Base-by-base conservation (phyloP, 2,888 invertebrate species). In the Parasteatoda lunata region DNA sequence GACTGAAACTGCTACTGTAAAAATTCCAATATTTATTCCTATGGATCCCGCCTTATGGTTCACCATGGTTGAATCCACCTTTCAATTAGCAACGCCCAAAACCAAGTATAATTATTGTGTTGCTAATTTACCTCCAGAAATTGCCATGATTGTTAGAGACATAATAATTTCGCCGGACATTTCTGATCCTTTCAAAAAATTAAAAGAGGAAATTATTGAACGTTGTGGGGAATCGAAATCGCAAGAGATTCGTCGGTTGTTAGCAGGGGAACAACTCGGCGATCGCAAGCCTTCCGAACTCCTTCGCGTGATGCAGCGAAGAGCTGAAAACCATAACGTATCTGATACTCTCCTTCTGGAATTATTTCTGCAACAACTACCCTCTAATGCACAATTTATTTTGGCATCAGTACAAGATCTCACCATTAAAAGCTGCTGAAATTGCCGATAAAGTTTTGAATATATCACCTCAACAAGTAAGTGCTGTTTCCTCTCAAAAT, bases 31-130 rank as follows among this genome's bases (percentile, higher is more conserved):
- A 9, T 54, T 9, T 11, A 54, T 9, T 54, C 11, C 54, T 9
- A 9, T 3, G 54, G 54, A 54, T 54, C 54, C 54, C 7, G 8
- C 7, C 7, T 54, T 54, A 54, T 54, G 54, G 54, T 11, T 54
- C 54, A 54, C 8, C 8, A 54, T 54, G 54, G 7, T 7, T 11
- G 73, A 73, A 5, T 51, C 66, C 3, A 72, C 80, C 5, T 72
- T 72, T 11, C 30, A 49, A 51, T 45, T 54, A 9, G 54, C 54
- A 7, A 54, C 54, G 11, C 54, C 54, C 8, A 54, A 7, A 51
- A 79, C 84, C 4, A 66, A 72, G 48, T 84, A 59, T 13, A 70
- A 77, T 30, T 51, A 59, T 51, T 7, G 7, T 7, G 54, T 54
- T 54, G 54, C 54, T 7, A 7, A 54, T 11, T 11, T 54, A 54